These are phyloP conservation scores for Paramormyrops hopkinsi DNA, from an alignment of 2,797 vertebrate species.

Conservation along the genomic window DNA sequence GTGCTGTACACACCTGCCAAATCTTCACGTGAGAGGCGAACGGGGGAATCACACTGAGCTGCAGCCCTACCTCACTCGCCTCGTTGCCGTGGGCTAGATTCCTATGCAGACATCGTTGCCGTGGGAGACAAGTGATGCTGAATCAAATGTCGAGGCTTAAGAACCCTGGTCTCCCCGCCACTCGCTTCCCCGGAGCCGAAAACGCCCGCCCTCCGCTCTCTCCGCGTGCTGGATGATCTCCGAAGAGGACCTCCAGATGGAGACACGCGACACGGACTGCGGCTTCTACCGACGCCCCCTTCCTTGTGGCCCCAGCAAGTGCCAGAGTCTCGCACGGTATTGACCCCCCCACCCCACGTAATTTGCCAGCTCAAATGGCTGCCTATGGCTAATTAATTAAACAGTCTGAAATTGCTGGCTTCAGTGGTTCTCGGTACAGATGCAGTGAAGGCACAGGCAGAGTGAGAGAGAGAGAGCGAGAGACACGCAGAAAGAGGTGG, in stretches of 20 bases:
- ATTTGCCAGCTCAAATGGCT: slow-evolving; percentile 17
- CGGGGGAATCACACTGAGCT: not conserved
- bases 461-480: not conserved
- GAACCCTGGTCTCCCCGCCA: slow-evolving; percentile 22
- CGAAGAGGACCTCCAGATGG: not conserved
- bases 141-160: slow-evolving; percentile 16
- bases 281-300: not conserved
- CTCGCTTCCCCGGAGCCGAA: slow-evolving; percentile 18
- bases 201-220: slow-evolving; percentile 16
- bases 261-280: slow-evolving; percentile 1
- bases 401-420: slow-evolving; percentile 17
- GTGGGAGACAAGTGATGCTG: not conserved
- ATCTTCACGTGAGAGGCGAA: not conserved
- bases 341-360: not conserved
- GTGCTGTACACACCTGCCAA: not conserved
- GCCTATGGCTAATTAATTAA: slow-evolving; percentile 22
- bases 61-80: slow-evolving; percentile 9
- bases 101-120: slow-evolving; percentile 39
- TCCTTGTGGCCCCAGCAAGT: not conserved
- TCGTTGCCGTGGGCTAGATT: slow-evolving; percentile 24
- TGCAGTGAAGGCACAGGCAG: slow-evolving; percentile 8
- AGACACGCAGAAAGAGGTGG: not conserved
- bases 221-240: not conserved
- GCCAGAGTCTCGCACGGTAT: not conserved
- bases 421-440: slow-evolving; percentile 5